Evolutionary conservation across 2,888 invertebrate genomes (phyloP).

Genomic region (Dromius quadrimaculatus): DNA sequence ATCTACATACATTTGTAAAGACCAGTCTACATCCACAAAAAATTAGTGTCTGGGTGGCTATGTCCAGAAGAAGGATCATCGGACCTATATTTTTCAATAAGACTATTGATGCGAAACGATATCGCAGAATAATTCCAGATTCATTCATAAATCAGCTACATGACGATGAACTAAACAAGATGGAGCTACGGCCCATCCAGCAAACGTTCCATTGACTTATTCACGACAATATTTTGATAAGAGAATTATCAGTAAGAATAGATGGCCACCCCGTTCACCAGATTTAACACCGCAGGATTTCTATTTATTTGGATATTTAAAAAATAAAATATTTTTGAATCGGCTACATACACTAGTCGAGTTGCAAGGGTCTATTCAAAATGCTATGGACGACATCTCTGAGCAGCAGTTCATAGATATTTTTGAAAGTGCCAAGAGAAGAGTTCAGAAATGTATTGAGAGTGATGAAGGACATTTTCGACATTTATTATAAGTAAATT

Average conservation of each 20-base stretch:
- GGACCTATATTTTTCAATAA: slow-evolving; percentile 52
- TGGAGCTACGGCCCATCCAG: slow-evolving; percentile 48
- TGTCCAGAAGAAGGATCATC: slow-evolving; percentile 45
- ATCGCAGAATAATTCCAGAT: slow-evolving; percentile 26
- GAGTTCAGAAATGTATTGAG: slow-evolving; percentile 8
- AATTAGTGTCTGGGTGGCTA: slow-evolving; percentile 50
- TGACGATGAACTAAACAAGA: slow-evolving; percentile 47
- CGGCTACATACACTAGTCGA: background rate
- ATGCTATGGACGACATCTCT: background rate
- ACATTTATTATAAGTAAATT: background rate
- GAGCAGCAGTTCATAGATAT: slow-evolving; percentile 5
- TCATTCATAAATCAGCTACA: slow-evolving; percentile 42
- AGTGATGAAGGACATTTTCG: slow-evolving; percentile 13
- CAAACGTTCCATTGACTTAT: slow-evolving; percentile 25
- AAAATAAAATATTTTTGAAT: slow-evolving; percentile 3
- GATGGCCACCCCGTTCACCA: too few relatives aligned
- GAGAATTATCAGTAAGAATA: slow-evolving; percentile 7
- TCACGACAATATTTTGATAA: slow-evolving; percentile 39
- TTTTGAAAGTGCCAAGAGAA: background rate
- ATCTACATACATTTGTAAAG: slow-evolving; percentile 49
- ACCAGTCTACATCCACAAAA: slow-evolving; percentile 48
- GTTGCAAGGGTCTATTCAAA: slow-evolving; percentile 6
- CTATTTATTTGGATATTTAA: slow-evolving; percentile 27
- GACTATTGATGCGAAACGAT: slow-evolving; percentile 41
- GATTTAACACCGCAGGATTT: slow-evolving; percentile 3